These are phyloP conservation scores for Caerostris extrusa DNA, from an alignment of 1,140 invertebrate genomes.

Conservation along the genomic window DNA sequence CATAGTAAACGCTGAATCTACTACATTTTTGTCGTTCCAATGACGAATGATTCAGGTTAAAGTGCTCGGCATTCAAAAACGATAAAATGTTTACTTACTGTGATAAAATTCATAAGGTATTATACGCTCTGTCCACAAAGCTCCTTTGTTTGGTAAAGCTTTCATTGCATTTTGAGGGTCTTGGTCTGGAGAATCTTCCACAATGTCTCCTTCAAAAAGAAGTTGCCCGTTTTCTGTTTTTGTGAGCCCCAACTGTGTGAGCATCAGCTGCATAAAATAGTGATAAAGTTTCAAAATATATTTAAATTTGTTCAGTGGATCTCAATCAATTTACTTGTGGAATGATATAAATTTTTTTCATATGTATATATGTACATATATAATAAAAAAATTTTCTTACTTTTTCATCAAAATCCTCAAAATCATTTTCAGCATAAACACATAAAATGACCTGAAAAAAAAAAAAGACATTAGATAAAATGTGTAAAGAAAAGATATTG, in stretches of 20 bases:
- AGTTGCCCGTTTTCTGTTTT: constrained; percentile 35
- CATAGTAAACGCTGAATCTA: too few relatives aligned
- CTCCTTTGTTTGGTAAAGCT: constrained; percentile 61
- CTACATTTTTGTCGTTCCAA: too few relatives aligned
- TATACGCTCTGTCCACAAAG: constrained; percentile 47
- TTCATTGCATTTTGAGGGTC: constrained; percentile 21
- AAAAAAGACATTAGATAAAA: background rate
- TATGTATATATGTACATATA: background rate
- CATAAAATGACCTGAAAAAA: background rate
- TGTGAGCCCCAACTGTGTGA: background rate
- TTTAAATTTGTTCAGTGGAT: background rate
- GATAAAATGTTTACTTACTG: background rate
- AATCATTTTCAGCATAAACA: constrained; percentile 13
- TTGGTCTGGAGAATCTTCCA: background rate
- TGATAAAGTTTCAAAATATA: background rate
- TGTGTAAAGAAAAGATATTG: too few relatives aligned
- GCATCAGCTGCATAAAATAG: background rate
- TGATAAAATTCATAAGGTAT: constrained; percentile 66
- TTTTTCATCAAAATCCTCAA: constrained; percentile 44
- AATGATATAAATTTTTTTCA: background rate
- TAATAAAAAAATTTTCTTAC: background rate
- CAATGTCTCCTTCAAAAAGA: constrained; percentile 62
- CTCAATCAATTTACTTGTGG: too few relatives aligned
- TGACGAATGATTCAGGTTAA: too few relatives aligned
- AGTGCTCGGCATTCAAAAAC: too few relatives aligned